phyloP scores from a whole-genome alignment of 2,113 vertebrate species.

The Sphaerodactylus townsendi region DNA sequence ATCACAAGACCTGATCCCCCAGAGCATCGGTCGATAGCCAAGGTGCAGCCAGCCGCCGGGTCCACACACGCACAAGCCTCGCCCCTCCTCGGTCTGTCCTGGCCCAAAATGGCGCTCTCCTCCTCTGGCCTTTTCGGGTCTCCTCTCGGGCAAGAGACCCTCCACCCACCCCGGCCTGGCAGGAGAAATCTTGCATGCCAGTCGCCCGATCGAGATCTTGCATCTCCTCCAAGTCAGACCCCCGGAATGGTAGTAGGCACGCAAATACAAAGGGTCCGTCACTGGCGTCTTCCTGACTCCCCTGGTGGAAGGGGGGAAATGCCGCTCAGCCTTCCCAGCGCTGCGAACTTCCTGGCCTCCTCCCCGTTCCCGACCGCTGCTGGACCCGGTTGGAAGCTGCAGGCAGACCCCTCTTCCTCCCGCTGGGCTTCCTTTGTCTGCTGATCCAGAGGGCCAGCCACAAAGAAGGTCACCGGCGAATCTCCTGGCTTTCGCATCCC shows the following conservation, averaged over 20 bases:
- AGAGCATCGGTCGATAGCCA: neutral
- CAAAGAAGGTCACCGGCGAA: no score
- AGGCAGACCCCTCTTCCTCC: neutral
- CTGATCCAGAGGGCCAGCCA: neutral
- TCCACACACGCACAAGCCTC: neutral
- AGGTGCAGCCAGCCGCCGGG: neutral
- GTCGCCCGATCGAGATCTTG: neutral
- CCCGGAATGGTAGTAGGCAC: no score
- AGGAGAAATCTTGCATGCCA: neutral
- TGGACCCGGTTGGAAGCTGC: neutral
- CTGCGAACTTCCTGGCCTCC: neutral
- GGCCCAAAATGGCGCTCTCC: no score
- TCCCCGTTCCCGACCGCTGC: accelerated
- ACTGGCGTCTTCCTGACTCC: neutral
- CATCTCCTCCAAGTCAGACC: neutral
- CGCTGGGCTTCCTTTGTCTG: constrained; percentile 26
- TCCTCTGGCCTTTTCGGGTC: neutral
- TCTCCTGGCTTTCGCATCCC: neutral
- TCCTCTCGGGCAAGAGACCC: no score
- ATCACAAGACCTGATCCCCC: neutral
- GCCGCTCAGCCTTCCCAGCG: no score
- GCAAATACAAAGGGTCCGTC: neutral
- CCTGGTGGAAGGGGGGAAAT: accelerated
- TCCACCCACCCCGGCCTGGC: neutral
- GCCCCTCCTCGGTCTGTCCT: no score